Evolutionary conservation across 1,140 invertebrate genomes (phyloP), one percentile per base, ranked within the genome.

Genomic region (Drosophila novamexicana): DNA sequence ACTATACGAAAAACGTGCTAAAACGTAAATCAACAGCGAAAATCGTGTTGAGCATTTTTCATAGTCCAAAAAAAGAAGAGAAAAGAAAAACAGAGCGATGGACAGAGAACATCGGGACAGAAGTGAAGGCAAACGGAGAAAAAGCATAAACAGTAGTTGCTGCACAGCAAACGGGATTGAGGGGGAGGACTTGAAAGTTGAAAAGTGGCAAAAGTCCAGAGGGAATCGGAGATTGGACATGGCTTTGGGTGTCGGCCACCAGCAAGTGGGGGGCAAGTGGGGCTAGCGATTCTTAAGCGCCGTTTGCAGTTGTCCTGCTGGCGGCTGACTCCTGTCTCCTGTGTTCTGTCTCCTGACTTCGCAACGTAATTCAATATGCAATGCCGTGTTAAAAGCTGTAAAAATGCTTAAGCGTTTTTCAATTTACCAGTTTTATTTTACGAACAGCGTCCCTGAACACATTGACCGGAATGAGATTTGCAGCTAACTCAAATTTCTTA

Each of bases 11-110:
- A 89, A 89, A 89, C 84, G 84, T 89, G 83, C 80, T 84, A 89
- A 89, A 89, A 90, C 85, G 84, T 90, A 89, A 89, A 90, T 90
- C 84, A 89, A 89, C 84, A 88, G 77, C 77, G 74, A 80, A 90
- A 89, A 81, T 84, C 84, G 84, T 88, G 84, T 88, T 89, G 80
- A 84, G 77, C 74, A 81, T 90, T 89, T 84, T 89, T 81, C 75
- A 64, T 70, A 78, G 70, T 68, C 68, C 44, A 66, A 74, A 78
- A 75, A 68, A 14, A 14, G 68, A 70, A 71, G 64, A 61, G 44
- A 54, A 79, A 77, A 47, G 66, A 45, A 67, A 56, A 47, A n/a
- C 16, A 14, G 34, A 57, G 47, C 36, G 22, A 29, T 29, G 32
- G 47, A 18, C 34, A 64, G 36, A 16, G 47, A 39, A 59, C 49